Conservation (phyloP, 1,140 invertebrate genomes). For the Potamilus streckersoni region DNA sequence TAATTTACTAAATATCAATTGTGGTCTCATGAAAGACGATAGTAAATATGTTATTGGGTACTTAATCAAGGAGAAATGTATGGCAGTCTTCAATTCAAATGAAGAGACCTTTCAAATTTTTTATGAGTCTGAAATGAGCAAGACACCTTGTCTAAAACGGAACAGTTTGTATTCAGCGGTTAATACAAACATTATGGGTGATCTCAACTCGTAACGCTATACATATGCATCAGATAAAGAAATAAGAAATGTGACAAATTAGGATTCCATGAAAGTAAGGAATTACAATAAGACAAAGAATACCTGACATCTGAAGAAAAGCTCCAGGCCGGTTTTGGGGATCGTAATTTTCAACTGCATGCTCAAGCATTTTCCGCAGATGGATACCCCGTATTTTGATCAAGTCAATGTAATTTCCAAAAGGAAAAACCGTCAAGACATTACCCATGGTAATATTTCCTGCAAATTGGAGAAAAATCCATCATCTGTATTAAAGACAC, state of each 20-base stretch:
- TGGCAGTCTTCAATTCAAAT: too few relatives aligned
- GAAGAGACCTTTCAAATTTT: too few relatives aligned
- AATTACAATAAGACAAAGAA: neutral
- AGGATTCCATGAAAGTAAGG: neutral
- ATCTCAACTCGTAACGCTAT: neutral
- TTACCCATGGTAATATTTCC: conserved; percentile 8
- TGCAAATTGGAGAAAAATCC: neutral
- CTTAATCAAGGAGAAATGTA: too few relatives aligned
- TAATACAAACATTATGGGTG: neutral
- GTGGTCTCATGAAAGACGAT: too few relatives aligned
- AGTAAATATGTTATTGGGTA: too few relatives aligned
- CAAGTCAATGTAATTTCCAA: conserved; percentile 14
- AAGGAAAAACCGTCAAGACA: conserved; percentile 9
- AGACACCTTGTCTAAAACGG: neutral
- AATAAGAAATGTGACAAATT: neutral
- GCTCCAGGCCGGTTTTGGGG: neutral
- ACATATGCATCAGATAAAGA: neutral
- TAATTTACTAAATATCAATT: too few relatives aligned
- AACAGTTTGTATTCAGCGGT: neutral
- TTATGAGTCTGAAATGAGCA: neutral
- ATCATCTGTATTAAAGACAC: too few relatives aligned
- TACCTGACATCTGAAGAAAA: conserved; percentile 28
- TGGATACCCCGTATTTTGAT: conserved; percentile 5
- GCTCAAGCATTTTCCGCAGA: conserved; percentile 17
- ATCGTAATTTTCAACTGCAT: conserved; percentile 2